Conservation (phyloP, 2,797 vertebrate genomes). For the Sebastes hubbsi region DNA sequence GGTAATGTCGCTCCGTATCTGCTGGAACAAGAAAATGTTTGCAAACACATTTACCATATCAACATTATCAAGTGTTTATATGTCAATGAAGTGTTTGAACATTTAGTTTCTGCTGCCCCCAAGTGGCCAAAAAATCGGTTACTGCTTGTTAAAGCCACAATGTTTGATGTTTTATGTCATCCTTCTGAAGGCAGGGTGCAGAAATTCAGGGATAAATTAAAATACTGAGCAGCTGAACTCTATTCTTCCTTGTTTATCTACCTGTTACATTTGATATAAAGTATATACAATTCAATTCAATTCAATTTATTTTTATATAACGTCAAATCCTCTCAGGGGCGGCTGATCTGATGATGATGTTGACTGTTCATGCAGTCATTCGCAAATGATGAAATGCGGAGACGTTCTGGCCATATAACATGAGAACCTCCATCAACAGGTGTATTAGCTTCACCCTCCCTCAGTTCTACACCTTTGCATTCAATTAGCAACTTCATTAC, state of each 20-base stretch:
- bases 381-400: background rate
- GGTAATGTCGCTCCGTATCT: background rate
- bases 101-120: background rate
- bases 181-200: background rate
- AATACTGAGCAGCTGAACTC: background rate
- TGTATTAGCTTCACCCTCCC: conserved; percentile 12
- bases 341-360: too few species aligned
- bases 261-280: background rate
- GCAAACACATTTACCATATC: background rate
- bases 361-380: background rate
- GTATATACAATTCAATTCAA: background rate
- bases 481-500: conserved; percentile 49
- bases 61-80: background rate
- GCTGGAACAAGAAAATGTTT: background rate
- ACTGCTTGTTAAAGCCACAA: background rate
- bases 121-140: background rate
- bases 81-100: background rate
- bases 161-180: background rate
- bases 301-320: too few species aligned
- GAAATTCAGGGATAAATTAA: background rate
- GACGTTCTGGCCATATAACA: background rate
- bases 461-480: conserved; percentile 18
- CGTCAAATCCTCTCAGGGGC: too few species aligned
- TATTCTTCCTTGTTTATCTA: background rate
- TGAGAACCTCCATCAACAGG: background rate